phyloP scores from a whole-genome alignment of 2,888 invertebrate genomes.

The Rhagonycha fulva region DNA sequence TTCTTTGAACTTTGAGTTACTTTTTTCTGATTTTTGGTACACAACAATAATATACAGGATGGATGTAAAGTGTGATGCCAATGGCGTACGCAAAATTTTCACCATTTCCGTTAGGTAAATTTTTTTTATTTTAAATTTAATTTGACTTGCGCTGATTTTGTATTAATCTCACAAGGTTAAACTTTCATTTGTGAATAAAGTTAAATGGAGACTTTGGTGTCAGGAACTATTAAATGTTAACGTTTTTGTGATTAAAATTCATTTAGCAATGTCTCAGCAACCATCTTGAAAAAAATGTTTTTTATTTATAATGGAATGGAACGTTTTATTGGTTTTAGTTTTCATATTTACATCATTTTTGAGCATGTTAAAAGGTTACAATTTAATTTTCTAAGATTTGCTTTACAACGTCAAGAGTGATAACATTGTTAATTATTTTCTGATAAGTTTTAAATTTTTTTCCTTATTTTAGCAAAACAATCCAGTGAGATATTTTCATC shows the following conservation, averaged over 20 bases:
- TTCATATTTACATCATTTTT: background rate
- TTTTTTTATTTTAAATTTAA: background rate
- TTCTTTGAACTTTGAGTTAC: too few relatives aligned
- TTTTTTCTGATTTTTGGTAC: too few relatives aligned
- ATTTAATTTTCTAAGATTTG: background rate
- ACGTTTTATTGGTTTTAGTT: slow-evolving; percentile 1
- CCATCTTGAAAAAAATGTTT: slow-evolving; percentile 17
- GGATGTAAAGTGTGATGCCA: too few relatives aligned
- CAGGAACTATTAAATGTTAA: slow-evolving; percentile 7
- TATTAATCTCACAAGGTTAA: background rate
- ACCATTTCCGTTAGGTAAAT: background rate
- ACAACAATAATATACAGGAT: too few relatives aligned
- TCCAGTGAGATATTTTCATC: background rate
- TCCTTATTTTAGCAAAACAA: background rate
- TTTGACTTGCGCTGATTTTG: background rate
- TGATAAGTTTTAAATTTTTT: background rate
- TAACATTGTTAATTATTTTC: background rate
- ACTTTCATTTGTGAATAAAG: slow-evolving; percentile 4
- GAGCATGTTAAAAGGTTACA: slow-evolving; percentile 1
- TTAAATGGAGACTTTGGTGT: slow-evolving; percentile 12
- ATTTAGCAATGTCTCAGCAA: slow-evolving; percentile 9
- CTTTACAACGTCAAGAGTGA: background rate
- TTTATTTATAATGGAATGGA: slow-evolving; percentile 20
- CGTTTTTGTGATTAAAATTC: background rate
- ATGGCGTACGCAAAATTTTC: too few relatives aligned